phyloP scores from a whole-genome alignment of 37 sponge, comb jelly and placozoan species.

The Bolinopsis microptera region DNA sequence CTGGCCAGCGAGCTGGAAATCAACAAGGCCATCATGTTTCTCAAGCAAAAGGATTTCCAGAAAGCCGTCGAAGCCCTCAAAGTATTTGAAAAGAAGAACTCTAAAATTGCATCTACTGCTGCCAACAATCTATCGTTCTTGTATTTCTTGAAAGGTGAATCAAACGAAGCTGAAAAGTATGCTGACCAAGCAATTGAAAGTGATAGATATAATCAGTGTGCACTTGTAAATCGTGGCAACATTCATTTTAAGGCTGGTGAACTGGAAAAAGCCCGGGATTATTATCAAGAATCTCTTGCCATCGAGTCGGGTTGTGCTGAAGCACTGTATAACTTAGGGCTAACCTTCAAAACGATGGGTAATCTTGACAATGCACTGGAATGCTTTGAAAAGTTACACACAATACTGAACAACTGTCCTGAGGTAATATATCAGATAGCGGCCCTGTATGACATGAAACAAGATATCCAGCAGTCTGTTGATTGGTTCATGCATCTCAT shows the following conservation, averaged over 20 bases:
- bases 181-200: constrained; percentile 81
- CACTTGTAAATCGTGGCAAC: constrained; percentile 94
- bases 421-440: constrained; percentile 89
- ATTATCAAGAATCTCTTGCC: constrained; percentile 86
- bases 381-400: constrained; percentile 87
- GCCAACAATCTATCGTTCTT: constrained; percentile 94
- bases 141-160: constrained; percentile 81
- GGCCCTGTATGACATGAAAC: constrained; percentile 73
- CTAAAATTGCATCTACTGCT: constrained; percentile 92
- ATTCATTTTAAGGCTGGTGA: constrained; percentile 71
- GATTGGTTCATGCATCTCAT: constrained; percentile 88
- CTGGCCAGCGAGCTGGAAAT: constrained; percentile 95
- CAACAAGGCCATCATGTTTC: constrained; percentile 87
- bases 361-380: constrained; percentile 73
- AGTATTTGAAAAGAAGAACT: constrained; percentile 90
- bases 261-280: constrained; percentile 79
- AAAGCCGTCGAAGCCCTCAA: constrained; percentile 93
- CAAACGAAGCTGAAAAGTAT: constrained; percentile 83
- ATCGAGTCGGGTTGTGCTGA: constrained; percentile 90
- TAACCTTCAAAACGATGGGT: constrained; percentile 79
- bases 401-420: constrained; percentile 78
- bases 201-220: constrained; percentile 89
- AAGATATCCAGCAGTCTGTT: neutral
- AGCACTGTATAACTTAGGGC: constrained; percentile 89
- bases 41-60: constrained; percentile 84